A percentile compares a stretch with the other conserved stretches of the same genome.
Evolutionary conservation across 2,888 invertebrate genomes (phyloP).

Genomic region (Chironomus riparius): DNA sequence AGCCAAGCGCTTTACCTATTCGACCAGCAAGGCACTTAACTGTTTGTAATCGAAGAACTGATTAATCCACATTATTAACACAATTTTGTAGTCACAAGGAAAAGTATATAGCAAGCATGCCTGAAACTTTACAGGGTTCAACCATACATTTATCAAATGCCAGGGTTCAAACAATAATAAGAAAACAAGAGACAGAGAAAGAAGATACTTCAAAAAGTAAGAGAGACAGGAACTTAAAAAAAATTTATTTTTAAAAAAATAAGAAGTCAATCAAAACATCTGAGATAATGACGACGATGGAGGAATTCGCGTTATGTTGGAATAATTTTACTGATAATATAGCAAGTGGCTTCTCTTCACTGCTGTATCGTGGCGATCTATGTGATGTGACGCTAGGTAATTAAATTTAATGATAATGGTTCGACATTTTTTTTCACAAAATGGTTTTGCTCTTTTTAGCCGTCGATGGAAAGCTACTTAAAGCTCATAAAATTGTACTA

Average conservation of each 20-base stretch:
- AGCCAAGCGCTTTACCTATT: too few relatives aligned
- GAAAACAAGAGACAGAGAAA: background rate
- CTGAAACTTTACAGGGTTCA: too few relatives aligned
- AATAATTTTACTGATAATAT: conserved; percentile 44
- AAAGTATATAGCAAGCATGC: too few relatives aligned
- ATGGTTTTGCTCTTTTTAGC: conserved; percentile 34
- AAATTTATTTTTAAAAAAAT: background rate
- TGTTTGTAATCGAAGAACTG: too few relatives aligned
- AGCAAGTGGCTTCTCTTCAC: conserved; percentile 41
- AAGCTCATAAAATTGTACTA: conserved; percentile 46
- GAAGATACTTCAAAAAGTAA: background rate
- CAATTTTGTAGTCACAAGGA: too few relatives aligned
- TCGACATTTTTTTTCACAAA: background rate
- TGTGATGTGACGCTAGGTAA: conserved; percentile 43
- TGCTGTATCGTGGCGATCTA: conserved; percentile 43
- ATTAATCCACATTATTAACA: too few relatives aligned
- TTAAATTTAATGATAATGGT: conserved; percentile 3
- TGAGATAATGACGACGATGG: conserved; percentile 29
- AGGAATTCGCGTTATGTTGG: conserved; percentile 44
- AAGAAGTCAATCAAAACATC: background rate
- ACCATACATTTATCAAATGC: too few relatives aligned
- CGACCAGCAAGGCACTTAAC: too few relatives aligned
- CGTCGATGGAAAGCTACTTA: conserved; percentile 45
- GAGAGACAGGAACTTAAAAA: background rate
- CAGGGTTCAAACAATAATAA: too few relatives aligned